phyloP scores from a whole-genome alignment of 2,888 invertebrate genomes.

The Malthinus flaveolus region DNA sequence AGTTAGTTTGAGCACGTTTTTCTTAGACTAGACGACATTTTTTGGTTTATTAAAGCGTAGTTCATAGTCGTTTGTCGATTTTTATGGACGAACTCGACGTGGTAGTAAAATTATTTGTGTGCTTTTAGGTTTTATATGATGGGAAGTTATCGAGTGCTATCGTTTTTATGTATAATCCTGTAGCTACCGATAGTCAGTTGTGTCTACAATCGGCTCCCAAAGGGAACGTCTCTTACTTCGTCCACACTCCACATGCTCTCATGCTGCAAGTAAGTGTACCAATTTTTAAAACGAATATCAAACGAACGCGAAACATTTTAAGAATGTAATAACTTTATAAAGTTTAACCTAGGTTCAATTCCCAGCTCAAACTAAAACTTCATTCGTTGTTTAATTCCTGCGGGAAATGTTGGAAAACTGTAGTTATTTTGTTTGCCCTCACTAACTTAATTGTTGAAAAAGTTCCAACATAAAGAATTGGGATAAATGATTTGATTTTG shows the following conservation, averaged over 20 bases:
- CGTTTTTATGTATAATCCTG: slow-evolving; percentile 99
- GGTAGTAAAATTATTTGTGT: neutral
- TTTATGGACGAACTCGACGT: neutral
- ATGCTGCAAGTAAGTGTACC: slow-evolving; percentile 84
- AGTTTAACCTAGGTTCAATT: neutral
- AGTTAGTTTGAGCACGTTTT: neutral
- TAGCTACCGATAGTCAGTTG: slow-evolving; percentile 98
- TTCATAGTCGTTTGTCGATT: neutral
- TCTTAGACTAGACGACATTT: no score
- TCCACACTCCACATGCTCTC: slow-evolving; percentile 98
- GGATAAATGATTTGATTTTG: no score
- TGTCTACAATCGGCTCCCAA: slow-evolving; percentile 98
- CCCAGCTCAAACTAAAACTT: no score
- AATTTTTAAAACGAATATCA: neutral
- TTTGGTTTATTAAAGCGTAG: neutral
- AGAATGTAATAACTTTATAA: no score
- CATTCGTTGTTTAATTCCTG: no score
- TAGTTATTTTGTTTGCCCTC: no score
- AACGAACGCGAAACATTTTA: no score
- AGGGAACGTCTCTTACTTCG: slow-evolving; percentile 96
- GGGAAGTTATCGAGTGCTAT: slow-evolving; percentile 95
- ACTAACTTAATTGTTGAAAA: no score
- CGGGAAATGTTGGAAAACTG: no score
- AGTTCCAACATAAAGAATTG: no score
- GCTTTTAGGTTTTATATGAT: slow-evolving; percentile 91